Evolutionary conservation across 2,888 invertebrate species (phyloP).

Genomic region (Beris chalybata): DNA sequence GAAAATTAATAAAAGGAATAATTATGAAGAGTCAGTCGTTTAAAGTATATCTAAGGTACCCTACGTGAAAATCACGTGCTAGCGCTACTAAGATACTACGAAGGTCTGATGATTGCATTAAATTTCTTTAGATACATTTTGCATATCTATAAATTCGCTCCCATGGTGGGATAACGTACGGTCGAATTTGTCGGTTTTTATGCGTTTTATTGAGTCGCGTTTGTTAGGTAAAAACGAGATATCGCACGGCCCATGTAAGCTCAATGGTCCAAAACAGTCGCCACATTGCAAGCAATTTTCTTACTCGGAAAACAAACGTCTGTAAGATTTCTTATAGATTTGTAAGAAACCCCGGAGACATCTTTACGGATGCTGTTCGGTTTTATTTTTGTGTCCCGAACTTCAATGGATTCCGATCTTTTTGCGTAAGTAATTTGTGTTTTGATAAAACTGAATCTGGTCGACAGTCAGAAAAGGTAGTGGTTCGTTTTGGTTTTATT

Average conservation of each 20-base stretch:
- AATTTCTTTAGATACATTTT: conserved; percentile 22
- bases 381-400: not conserved
- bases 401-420: conserved; percentile 14
- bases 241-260: conserved; percentile 39
- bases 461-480: too few relatives aligned
- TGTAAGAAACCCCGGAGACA: conserved; percentile 5
- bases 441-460: too few relatives aligned
- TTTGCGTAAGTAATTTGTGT: too few relatives aligned
- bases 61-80: conserved; percentile 11
- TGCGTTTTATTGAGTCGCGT: conserved; percentile 21
- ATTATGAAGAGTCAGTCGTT: not conserved
- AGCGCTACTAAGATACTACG: not conserved
- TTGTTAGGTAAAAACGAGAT: conserved; percentile 37
- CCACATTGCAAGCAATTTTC: conserved; percentile 54
- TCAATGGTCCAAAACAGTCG: conserved; percentile 46
- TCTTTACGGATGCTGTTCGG: not conserved
- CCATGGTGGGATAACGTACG: not conserved
- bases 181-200: conserved; percentile 15
- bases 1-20: conserved; percentile 32
- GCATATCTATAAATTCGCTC: not conserved
- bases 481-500: too few relatives aligned
- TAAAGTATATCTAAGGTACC: not conserved
- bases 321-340: not conserved
- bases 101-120: not conserved
- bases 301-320: conserved; percentile 2